These are phyloP conservation scores for Drosophila melanosoma DNA, from an alignment of 2,888 invertebrate species.

Conservation along the genomic window DNA sequence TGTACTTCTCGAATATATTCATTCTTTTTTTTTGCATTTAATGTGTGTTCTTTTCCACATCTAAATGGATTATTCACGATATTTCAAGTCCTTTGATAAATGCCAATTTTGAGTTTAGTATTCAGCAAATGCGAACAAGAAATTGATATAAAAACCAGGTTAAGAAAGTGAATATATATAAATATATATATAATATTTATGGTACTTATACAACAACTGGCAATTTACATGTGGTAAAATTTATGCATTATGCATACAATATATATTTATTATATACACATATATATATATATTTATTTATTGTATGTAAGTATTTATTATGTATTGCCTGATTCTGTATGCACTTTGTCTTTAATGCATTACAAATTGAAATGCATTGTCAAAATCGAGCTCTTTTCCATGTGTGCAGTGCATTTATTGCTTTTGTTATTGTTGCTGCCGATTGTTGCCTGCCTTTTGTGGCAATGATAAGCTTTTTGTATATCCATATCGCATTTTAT, in stretches of 20 bases:
- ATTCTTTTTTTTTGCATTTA: not conserved
- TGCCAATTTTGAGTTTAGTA: not conserved
- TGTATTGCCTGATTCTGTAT: conserved; percentile 47
- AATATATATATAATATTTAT: not conserved
- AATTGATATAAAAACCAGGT: conserved; percentile 3
- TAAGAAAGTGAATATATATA: not conserved
- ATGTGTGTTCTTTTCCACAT: not conserved
- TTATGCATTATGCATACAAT: not conserved
- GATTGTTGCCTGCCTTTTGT: conserved; percentile 60
- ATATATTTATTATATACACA: not conserved
- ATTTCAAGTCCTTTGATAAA: conserved; percentile 3
- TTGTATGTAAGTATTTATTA: conserved; percentile 42
- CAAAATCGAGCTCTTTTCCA: conserved; percentile 43
- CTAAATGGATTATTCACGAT: not conserved
- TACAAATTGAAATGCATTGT: conserved; percentile 76
- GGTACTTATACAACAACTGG: not conserved
- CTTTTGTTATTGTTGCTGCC: conserved; percentile 20
- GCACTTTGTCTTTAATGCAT: conserved; percentile 64
- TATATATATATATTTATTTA: not conserved
- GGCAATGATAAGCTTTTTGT: conserved; percentile 73
- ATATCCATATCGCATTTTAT: conserved; percentile 65
- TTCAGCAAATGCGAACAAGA: not conserved
- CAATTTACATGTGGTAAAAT: conserved; percentile 19
- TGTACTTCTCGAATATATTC: not conserved
- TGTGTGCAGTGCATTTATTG: conserved; percentile 44